These are phyloP conservation scores for Cryptoblepharus egeriae DNA, from an alignment of 2,797 vertebrate genomes.

Conservation along the genomic window DNA sequence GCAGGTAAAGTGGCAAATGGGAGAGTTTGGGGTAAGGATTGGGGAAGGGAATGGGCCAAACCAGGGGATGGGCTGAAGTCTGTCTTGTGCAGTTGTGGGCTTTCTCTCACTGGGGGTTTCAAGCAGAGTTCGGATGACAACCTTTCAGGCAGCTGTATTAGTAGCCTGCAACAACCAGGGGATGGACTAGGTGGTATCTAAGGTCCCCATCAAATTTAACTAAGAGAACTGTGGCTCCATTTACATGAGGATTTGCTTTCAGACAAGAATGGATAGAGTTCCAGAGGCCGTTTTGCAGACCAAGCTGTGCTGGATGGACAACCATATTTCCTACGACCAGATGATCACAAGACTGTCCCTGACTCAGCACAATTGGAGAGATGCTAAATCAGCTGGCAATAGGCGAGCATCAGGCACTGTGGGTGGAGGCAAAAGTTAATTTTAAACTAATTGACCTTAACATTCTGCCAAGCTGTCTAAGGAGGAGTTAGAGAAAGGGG, in stretches of 20 bases:
- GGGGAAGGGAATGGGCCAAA: no score
- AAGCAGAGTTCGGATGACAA: no score
- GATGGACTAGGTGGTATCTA: not conserved
- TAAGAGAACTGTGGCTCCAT: no score
- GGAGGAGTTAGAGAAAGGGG: constrained; percentile 48
- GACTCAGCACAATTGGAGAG: not conserved
- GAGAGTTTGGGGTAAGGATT: no score
- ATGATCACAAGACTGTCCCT: constrained; percentile 6
- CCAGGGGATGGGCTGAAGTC: no score
- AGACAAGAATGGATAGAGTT: not conserved
- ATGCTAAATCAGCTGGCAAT: constrained; percentile 39
- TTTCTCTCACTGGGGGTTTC: no score
- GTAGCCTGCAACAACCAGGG: no score
- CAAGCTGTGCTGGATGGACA: not conserved
- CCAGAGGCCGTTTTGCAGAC: not conserved
- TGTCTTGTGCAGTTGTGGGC: no score
- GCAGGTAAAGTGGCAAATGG: no score
- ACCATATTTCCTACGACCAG: not conserved
- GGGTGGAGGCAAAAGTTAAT: constrained; percentile 69
- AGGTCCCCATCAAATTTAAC: not conserved
- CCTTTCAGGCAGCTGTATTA: no score
- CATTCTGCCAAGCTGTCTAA: constrained; percentile 56
- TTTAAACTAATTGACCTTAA: constrained; percentile 72
- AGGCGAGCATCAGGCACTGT: constrained; percentile 48
- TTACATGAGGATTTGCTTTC: not conserved